Evolutionary conservation across 2,888 invertebrate species (phyloP).

Genomic region (Standfussiana lucernea): DNA sequence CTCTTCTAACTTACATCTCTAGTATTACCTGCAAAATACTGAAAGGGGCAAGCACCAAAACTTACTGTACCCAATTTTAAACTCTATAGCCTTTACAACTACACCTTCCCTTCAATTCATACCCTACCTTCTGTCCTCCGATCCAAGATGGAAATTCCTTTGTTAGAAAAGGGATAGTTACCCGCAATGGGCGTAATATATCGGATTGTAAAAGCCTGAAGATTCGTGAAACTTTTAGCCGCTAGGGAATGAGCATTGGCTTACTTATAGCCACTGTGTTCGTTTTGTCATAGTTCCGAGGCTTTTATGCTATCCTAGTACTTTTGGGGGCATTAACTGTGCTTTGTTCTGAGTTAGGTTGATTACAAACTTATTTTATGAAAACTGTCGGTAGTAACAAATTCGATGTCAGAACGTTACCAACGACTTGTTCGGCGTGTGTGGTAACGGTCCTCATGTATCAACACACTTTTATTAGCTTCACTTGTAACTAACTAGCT

Average conservation of each 20-base stretch:
- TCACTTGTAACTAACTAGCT: no score
- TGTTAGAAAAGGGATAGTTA: conserved; percentile 45
- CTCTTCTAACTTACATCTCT: conserved; percentile 9
- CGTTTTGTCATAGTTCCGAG: conserved; percentile 50
- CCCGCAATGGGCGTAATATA: conserved; percentile 63
- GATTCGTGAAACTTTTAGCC: conserved; percentile 66
- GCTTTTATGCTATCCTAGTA: conserved; percentile 45
- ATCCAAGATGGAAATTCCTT: conserved; percentile 22
- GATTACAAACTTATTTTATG: neutral
- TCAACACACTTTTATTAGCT: no score
- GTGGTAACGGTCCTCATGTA: no score
- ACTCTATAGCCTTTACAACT: conserved; percentile 64
- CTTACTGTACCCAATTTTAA: conserved; percentile 82
- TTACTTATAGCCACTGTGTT: conserved; percentile 39
- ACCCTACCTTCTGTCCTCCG: neutral
- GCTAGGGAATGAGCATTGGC: conserved; percentile 51
- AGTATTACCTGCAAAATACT: conserved; percentile 65
- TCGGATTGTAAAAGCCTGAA: conserved; percentile 67
- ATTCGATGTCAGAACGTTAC: no score
- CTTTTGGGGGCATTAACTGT: conserved; percentile 18
- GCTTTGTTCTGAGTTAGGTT: neutral
- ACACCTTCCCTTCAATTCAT: neutral
- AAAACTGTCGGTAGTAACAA: no score
- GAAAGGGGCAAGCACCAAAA: conserved; percentile 73
- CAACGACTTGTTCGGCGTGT: no score